A percentile compares a stretch with the other conserved stretches of the same genome.
Evolutionary conservation across 2,797 vertebrate genomes (phyloP).

Genomic region (Gallirallus australis): DNA sequence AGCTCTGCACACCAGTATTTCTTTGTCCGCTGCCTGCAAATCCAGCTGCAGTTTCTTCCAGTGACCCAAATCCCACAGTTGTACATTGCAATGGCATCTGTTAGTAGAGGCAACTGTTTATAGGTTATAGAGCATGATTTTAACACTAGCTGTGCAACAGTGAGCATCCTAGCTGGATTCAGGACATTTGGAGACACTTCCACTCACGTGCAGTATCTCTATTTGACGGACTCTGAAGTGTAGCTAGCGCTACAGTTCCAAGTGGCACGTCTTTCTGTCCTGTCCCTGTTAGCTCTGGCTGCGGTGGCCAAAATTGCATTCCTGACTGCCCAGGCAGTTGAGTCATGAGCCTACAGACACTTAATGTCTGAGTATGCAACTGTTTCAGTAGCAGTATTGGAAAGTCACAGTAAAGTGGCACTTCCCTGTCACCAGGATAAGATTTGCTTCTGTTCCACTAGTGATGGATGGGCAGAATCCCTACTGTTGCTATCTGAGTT

Average conservation of each 20-base stretch:
- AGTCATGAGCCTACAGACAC: background rate
- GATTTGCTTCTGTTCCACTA: background rate
- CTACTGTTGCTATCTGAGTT: background rate
- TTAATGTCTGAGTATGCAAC: background rate
- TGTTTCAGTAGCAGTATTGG: background rate
- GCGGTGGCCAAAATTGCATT: background rate
- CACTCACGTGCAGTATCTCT: background rate
- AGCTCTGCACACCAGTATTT: background rate
- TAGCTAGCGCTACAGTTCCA: background rate
- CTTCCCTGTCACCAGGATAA: background rate
- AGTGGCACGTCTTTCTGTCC: background rate
- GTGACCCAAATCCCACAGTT: constrained; percentile 48
- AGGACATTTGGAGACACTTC: background rate
- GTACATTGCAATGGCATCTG: background rate
- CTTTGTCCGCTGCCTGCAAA: constrained; percentile 1
- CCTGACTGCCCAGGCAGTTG: background rate
- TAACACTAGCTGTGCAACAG: background rate
- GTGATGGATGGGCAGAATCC: background rate
- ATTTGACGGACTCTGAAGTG: accelerated
- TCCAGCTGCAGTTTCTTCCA: constrained; percentile 47
- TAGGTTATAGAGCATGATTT: background rate
- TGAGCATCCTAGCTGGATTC: background rate
- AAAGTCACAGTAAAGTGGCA: background rate
- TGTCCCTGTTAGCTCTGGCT: background rate
- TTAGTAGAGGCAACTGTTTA: background rate